phyloP scores from a whole-genome alignment of 2,113 vertebrate species.

The Todiramphus chloris region DNA sequence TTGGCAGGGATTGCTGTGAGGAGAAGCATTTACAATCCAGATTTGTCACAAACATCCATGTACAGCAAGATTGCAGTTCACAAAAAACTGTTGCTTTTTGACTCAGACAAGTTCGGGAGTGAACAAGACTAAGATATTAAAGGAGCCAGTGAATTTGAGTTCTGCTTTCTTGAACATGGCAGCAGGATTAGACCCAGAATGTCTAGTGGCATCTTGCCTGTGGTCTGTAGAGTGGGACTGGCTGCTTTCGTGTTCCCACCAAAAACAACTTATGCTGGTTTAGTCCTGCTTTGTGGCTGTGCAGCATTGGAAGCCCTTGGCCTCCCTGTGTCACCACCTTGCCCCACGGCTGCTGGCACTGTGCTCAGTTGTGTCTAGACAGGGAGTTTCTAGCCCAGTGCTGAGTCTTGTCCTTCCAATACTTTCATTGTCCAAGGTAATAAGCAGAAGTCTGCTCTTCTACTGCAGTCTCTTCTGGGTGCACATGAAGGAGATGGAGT shows the following conservation, averaged over 20 bases:
- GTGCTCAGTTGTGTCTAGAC: fast-evolving
- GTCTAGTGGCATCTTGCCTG: neutral
- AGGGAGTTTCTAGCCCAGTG: neutral
- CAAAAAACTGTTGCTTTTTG: neutral
- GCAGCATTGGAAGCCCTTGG: neutral
- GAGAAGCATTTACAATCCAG: conserved; percentile 25
- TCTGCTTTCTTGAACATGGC: neutral
- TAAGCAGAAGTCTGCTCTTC: neutral
- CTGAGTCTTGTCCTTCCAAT: neutral
- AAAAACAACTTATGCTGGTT: neutral
- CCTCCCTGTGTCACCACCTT: neutral
- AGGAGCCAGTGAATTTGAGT: neutral
- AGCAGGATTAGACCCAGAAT: neutral
- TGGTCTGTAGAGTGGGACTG: neutral
- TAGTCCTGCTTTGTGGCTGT: neutral
- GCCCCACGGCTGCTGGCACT: neutral
- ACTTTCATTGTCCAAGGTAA: neutral
- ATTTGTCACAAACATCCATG: conserved; percentile 40
- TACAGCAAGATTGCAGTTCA: neutral
- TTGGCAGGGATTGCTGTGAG: conserved; percentile 41
- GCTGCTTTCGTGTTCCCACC: neutral
- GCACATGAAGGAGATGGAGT: neutral
- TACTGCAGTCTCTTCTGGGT: fast-evolving
- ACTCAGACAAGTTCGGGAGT: neutral
- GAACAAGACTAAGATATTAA: neutral